A percentile compares a stretch with the other conserved stretches of the same genome.
Evolutionary conservation across 2,113 vertebrate species (phyloP).

Genomic region (Pseudolaguvia tuberculata): DNA sequence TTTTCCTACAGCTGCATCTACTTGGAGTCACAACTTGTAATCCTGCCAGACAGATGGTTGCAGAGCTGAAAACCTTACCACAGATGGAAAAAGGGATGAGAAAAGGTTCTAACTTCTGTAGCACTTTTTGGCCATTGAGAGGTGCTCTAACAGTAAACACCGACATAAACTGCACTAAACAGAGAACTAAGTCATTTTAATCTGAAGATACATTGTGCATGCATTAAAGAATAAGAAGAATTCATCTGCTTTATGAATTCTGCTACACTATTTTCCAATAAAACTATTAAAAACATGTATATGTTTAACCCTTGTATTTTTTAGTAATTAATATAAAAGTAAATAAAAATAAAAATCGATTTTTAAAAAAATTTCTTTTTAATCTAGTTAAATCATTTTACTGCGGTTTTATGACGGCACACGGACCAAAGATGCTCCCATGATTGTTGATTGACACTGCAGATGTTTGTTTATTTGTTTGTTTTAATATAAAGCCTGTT

Average conservation of each 20-base stretch:
- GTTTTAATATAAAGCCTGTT: too few species aligned
- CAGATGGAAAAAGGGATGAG: conserved; percentile 34
- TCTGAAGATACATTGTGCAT: background rate
- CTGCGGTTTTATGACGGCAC: too few species aligned
- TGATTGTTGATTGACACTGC: too few species aligned
- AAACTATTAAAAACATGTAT: background rate
- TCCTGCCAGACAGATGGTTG: conserved; percentile 53
- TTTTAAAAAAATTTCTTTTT: too few species aligned
- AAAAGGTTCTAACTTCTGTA: conserved; percentile 29
- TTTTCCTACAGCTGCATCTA: conserved; percentile 54
- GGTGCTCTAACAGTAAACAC: conserved; percentile 33
- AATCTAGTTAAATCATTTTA: too few species aligned
- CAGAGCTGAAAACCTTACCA: conserved; percentile 49
- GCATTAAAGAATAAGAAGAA: conserved; percentile 2
- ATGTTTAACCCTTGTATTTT: conserved; percentile 20
- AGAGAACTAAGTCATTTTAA: conserved; percentile 8
- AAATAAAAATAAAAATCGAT: background rate
- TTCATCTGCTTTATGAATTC: too few species aligned
- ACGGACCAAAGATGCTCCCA: too few species aligned
- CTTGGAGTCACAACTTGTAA: conserved; percentile 59
- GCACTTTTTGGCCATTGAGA: conserved; percentile 22
- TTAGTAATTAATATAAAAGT: background rate
- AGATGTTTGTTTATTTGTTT: too few species aligned
- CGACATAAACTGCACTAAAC: conserved; percentile 37
- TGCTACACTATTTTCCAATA: background rate